Evolutionary conservation across 1,140 invertebrate species (phyloP), one percentile per base, ranked within the genome.

Genomic region (Conopomorpha cramerella): DNA sequence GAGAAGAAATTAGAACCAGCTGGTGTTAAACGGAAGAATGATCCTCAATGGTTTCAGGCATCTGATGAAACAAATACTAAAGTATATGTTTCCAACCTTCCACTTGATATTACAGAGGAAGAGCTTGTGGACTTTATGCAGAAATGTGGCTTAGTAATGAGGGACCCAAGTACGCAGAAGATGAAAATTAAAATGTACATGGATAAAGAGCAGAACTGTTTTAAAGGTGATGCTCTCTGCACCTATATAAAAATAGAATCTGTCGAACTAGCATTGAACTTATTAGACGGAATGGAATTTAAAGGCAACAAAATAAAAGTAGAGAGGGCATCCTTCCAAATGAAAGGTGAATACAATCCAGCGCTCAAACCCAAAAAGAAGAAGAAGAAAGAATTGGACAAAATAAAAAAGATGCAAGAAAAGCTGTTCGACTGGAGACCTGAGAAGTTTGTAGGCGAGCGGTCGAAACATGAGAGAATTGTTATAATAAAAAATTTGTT

Each of bases 241-340:
- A 94, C 93, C 47, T 99, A 99, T 58, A 95, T 99, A 13, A 98
- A 96, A 84, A 82, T 91, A 35, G 96, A 99, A 71, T 98, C 95
- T 12, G 94, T 99, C 0, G 85, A 96, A 25, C 68, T 99, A 44
- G 96, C 96, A 1, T 67, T 99, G 28, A 88, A 94, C 35, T 84
- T 99, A 45, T 67, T 99, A 12, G 97, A 99, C 82, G 96, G 93
- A 0, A 90, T 83, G 55, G 83, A 90, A 45, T 64, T 88, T 14
- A 84, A 90, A 54, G 92, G 88, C 0, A 84, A 92, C 23, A 91
- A 85, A 38, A 81, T 95, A 8, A 85, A 85, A 41, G 96, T 99
- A 1, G 93, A 99, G 77, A 81, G 87, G 49, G 98, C 98, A 0
- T 89, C 92, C 54, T 99, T 99, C 62, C 85, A 96, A 62, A 79